Base-by-base conservation (phyloP, 2,888 invertebrate genomes). In the Theodoxus fluviatilis region DNA sequence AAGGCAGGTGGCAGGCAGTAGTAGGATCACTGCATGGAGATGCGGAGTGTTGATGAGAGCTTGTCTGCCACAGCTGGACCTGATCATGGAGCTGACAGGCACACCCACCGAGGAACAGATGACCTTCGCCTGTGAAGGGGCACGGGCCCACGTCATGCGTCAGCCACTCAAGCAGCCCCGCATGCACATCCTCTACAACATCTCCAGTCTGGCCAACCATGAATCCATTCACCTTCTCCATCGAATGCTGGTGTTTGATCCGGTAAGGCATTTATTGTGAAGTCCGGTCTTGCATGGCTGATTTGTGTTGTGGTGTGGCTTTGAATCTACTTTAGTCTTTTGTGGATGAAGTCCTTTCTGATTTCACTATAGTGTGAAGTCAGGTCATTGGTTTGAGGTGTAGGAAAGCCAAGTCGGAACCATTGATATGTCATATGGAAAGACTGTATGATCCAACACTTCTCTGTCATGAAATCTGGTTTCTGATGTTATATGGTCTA, bases 241-340 rank as follows among this genome's bases (percentile, higher is more conserved):
- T 86, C 95, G 96, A 91, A 97, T 99, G 97, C 91, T 99, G 73
- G 94, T 96, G 75, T 98, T 99, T 89, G 96, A 99, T 90, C 98
- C 99, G 71, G 96, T 94, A 90, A 91, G 92, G 82, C 28, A 12
- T 22, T 12, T 35, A 25, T 2, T 4, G 3, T 28, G 4, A 18
- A 59, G 59, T 59, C 3, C 28, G n/a, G n/a, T n/a, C n/a, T n/a
- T n/a, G n/a, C n/a, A n/a, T n/a, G n/a, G n/a, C n/a, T n/a, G n/a
- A n/a, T n/a, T n/a, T n/a, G n/a, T n/a, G n/a, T n/a, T n/a, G n/a
- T n/a, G n/a, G n/a, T n/a, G n/a, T n/a, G n/a, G n/a, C n/a, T n/a
- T n/a, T n/a, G n/a, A n/a, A n/a, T n/a, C n/a, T n/a, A n/a, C n/a
- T n/a, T n/a, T n/a, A n/a, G n/a, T n/a, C n/a, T n/a, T n/a, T n/a